Evolutionary conservation across 2,888 invertebrate species (phyloP), one percentile per base, ranked within the genome.

Genomic region (Drosophila siamana): DNA sequence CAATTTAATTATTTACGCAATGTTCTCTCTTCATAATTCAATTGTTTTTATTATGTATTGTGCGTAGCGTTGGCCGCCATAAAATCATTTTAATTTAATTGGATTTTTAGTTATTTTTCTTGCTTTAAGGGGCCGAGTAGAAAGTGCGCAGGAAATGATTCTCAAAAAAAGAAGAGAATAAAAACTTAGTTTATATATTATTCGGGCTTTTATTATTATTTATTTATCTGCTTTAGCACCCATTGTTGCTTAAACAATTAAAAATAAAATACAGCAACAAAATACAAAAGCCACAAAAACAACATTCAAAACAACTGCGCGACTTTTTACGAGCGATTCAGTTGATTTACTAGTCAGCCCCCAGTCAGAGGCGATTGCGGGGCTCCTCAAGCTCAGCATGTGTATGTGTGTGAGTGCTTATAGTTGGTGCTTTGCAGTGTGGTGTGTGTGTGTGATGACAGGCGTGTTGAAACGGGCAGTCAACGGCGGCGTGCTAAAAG

Each of bases 221-320:
- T 83, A 84, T 80, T 84, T 81, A 77, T 69, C 68, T 85, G 56
- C 75, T 84, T 80, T 87, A 85, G 88, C 90, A 81, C 89, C 90
- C 89, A 89, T 89, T 90, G 90, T 90, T 90, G 89, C 73, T 88
- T 83, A 84, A 86, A 90, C 82, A 90, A 89, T 88, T 90, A 87
- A 88, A 89, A 80, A 51, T 66, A 63, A 74, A 86, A 71, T 41
- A 62, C 46, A 59, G 50, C 55, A 54, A 59, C 67, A 68, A 64
- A 59, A 44, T 9, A 43, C 26, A 52, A 57, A 50, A 60, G 48
- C 46, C 51, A 60, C 19, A 78, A 59, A 57, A 73, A 60, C 60
- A 67, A 44, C 66, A 67, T 47, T 57, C 55, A 59, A 78, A 66
- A 66, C 73, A 79, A 84, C 85, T 75, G 81, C 72, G 76, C 66